Base-by-base conservation (phyloP, 2,888 invertebrate genomes). In the Sicus ferrugineus region DNA sequence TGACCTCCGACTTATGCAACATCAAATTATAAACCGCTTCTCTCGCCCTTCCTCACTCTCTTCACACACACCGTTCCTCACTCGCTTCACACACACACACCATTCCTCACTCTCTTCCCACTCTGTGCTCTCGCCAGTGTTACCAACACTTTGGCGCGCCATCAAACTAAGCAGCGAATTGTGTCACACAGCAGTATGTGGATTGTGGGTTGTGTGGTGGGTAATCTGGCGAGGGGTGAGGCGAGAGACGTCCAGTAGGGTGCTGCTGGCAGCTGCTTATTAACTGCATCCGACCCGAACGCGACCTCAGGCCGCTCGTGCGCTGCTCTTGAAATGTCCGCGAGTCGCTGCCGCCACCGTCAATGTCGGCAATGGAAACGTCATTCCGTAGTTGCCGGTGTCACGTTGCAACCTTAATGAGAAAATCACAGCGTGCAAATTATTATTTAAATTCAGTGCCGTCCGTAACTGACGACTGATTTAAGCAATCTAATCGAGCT, bases 1-100 rank as follows among this genome's bases (percentile, higher is more conserved):
- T 73, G 73, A 73, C 70, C 70, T 71, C 67, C 48, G 56, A 31
- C 67, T 67, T 58, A 58, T 67, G 59, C 48, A 67, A 67, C 48
- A 48, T 38, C 48, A 30, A 66, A 56, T 30, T 48, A 63, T 63
- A 54, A 28, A 50, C 3, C 16, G 46, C 48, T 6, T 2, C 14
- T 54, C 26, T 54, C 28, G 26, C 16, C 9, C 26, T 23, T 28
- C 54, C 14, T 54, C 3, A 2, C 14, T 14, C 11, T 23, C 26
- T 54, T 54, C 54, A 23, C 7, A 2, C 28, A 9, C 9, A 6
- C 54, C 6, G 5, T 23, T 54, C 26, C 54, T 23, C 26, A 6
- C 11, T 54, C 23, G 19, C 14, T 50, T 50, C 11, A 5, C 31
- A 59, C 34, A 31, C 9, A 52, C 23, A 4, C 7, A 21, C 52